Evolutionary conservation across 2,888 invertebrate genomes (phyloP), one percentile per base, ranked within the genome.

Genomic region (Pachycephus smyrnensis): DNA sequence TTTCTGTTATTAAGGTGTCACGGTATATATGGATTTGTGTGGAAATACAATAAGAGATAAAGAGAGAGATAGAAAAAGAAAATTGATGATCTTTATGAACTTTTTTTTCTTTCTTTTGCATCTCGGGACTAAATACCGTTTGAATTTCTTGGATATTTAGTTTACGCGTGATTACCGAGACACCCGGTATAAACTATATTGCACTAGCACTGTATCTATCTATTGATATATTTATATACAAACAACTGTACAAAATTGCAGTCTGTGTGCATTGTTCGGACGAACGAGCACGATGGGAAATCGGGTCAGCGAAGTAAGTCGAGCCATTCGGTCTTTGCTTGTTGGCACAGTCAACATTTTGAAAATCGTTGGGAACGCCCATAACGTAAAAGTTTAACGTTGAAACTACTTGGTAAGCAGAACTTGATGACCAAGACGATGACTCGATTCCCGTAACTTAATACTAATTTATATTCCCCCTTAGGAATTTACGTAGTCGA

Each of bases 231-330:
- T 55, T 55, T 69, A 68, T 75, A 68, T 77, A 77, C 68, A 77
- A 77, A 77, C 75, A 30, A 69, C 77, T 75, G 77, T 87, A 88
- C 82, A 88, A 88, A 88, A 88, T 87, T 84, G 83, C 86, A 86
- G 86, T 87, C 85, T 84, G 82, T 80, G 80, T 80, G 81, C 80
- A 80, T 82, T 81, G 74, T 82, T 78, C 75, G 69, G 76, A 75
- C 73, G 75, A 81, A 30, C 78, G 76, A 73, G 71, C 75, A 68
- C 12, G 69, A 69, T 32, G 37, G 68, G 15, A 33, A 36, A 33
- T 31, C 71, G 71, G 31, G 32, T 31, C 71, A 32, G 12, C 71
- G 71, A 71, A 71, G 71, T 55, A 71, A 71, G 71, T 71, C 71
- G 9, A 55, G 23, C 55, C 15, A 9, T 55, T 55, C 55, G 15